Evolutionary conservation across 2,113 vertebrate species (phyloP).

Genomic region (Colinus virginianus): DNA sequence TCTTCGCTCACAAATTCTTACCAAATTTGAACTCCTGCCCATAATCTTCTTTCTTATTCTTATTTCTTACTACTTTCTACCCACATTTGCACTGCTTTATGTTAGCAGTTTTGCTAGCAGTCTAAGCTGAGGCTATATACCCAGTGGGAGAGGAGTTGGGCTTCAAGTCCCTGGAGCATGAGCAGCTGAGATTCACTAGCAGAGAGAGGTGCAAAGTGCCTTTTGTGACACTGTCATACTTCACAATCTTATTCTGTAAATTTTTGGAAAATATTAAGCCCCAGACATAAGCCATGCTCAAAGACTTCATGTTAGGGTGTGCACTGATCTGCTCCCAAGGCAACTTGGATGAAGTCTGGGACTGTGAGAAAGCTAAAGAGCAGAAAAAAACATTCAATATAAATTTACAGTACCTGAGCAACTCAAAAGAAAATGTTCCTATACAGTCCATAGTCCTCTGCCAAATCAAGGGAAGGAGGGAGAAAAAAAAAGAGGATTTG

Average conservation of each 20-base stretch:
- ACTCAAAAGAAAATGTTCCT: neutral
- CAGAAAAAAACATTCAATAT: neutral
- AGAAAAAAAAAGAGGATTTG: neutral
- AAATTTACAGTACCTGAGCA: neutral
- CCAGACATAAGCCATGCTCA: neutral
- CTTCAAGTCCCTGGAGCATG: neutral
- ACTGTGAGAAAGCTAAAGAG: neutral
- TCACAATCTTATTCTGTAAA: neutral
- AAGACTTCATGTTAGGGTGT: neutral
- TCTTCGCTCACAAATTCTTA: neutral
- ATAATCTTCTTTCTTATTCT: neutral
- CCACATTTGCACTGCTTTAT: neutral
- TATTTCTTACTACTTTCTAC: neutral
- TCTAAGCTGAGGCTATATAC: neutral
- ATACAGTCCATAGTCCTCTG: neutral
- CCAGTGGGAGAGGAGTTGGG: neutral
- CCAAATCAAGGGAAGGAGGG: neutral
- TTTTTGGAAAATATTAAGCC: neutral
- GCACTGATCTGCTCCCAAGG: rapidly evolving
- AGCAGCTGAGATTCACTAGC: neutral
- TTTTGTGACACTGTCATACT: neutral
- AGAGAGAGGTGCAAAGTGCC: neutral
- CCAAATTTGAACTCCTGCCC: neutral
- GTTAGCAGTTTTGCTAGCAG: neutral
- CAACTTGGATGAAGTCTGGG: neutral